Evolutionary conservation across 2,888 invertebrate genomes (phyloP), one percentile per base, ranked within the genome.

Genomic region (Caenorhabditis plicata): DNA sequence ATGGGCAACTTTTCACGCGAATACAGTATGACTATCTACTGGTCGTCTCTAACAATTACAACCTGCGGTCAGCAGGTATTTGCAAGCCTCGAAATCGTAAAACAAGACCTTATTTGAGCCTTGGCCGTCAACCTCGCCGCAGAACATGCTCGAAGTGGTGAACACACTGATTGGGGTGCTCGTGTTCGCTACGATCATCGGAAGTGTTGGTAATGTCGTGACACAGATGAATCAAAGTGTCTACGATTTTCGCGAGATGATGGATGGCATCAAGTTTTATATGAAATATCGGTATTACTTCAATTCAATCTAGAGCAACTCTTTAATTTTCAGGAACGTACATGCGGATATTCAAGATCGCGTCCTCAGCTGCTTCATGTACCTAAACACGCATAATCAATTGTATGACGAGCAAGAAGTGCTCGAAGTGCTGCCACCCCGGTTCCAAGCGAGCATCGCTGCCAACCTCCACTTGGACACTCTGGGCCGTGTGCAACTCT

Each of bases 21-120:
- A 50, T 78, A 78, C 57, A 69, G 66, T 26, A 71, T 78, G 70
- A 68, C 72, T 33, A 64, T 78, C 15, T 78, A 78, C 39, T 78
- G 78, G 78, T 75, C 75, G 3, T 69, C 78, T 1, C 47, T 78
- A 19, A 78, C 78, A 1, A 68, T 78, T 33, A 78, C 78, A 5
- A 78, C 75, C 7, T 75, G 73, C 26, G 78, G 78, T 7, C 78
- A 78, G 47, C 77, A 77, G n/a, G n/a, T n/a, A n/a, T n/a, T n/a
- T n/a, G n/a, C n/a, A n/a, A n/a, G n/a, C n/a, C n/a, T n/a, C n/a
- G n/a, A n/a, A n/a, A n/a, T n/a, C n/a, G n/a, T n/a, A n/a, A n/a
- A n/a, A n/a, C n/a, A n/a, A n/a, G n/a, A n/a, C n/a, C n/a, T n/a
- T n/a, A n/a, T n/a, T n/a, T n/a, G n/a, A n/a, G 47, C 78, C 78